Evolutionary conservation across 1,140 invertebrate species (phyloP), one percentile per base, ranked within the genome.

Genomic region (Bombus soroeensis): DNA sequence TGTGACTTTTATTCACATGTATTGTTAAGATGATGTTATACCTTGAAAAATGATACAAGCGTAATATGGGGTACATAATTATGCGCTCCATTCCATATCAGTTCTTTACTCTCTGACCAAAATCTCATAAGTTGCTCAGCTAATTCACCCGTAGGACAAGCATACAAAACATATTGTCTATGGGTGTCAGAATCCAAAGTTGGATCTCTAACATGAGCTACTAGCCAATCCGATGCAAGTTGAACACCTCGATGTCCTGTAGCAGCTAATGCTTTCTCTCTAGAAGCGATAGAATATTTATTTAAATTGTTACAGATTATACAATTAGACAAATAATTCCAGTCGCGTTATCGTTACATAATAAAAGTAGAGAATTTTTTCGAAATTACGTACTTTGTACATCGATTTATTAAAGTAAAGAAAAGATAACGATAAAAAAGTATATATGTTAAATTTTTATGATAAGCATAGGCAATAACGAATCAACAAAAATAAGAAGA

Each of bases 31-130:
- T 78, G 53, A 32, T 73, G 71, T 78, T 88, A 89, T 95, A 98
- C 98, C 96, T 98, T 98, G 92, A 98, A 98, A 94, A 98, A 98
- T 18, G 98, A 97, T 66, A 98, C 97, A 59, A 99, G 95, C 22
- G 98, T 99, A 87, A 99, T 97, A 93, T 99, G 98, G 4, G 98
- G 98, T 64, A 98, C 97, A 93, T 97, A 98, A 94, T 98, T 98
- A 91, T 98, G 98, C 15, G 98, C 98, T 39, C 98, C 98, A 95
- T 99, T 98, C 97, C 98, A 98, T 53, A 97, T 97, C 9, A 97
- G 94, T 78, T 96, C 94, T 89, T 97, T 96, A n/a, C 97, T 98
- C 90, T 97, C 97, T 2, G 97, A 95, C 97, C 97, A 98, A 94
- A 98, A 98, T 78, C 96, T 95, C 71, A 96, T 96, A 22, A 99